These are phyloP conservation scores for Drosophila neocordata DNA, from an alignment of 1,140 invertebrate genomes.

Conservation along the genomic window DNA sequence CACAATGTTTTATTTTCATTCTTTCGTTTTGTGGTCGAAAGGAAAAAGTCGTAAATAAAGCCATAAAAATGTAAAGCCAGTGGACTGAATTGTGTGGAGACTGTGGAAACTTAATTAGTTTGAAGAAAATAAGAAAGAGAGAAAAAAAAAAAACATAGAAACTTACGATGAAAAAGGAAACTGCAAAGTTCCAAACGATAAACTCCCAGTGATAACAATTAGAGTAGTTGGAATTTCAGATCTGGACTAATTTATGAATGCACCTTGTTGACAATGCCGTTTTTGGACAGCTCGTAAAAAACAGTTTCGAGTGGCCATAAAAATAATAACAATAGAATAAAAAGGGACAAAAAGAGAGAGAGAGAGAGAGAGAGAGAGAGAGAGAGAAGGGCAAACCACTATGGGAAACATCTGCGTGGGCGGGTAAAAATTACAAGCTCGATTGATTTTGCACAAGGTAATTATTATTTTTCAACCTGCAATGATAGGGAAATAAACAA, in stretches of 20 bases:
- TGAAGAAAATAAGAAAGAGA: conserved; percentile 38
- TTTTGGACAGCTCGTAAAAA: conserved; percentile 70
- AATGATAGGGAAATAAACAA: conserved; percentile 29
- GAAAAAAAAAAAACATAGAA: neutral
- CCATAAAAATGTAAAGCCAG: conserved; percentile 75
- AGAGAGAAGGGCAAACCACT: neutral
- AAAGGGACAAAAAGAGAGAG: too few species aligned
- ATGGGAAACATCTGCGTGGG: conserved; percentile 46
- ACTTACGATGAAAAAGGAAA: conserved; percentile 19
- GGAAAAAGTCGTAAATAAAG: conserved; percentile 69
- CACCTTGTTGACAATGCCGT: conserved; percentile 70
- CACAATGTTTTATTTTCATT: conserved; percentile 46
- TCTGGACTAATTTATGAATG: conserved; percentile 67
- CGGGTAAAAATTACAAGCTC: conserved; percentile 64
- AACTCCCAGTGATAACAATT: conserved; percentile 69
- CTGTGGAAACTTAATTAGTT: conserved; percentile 79
- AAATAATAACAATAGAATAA: conserved; percentile 28
- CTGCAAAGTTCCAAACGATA: conserved; percentile 59
- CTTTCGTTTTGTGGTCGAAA: conserved; percentile 4
- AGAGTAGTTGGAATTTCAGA: conserved; percentile 35
- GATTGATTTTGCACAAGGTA: conserved; percentile 64
- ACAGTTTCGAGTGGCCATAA: conserved; percentile 45
- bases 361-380: neutral
- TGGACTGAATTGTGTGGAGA: conserved; percentile 44
- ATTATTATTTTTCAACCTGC: conserved; percentile 53